Percentiles rank a stretch among this genome's conserved stretches.
phyloP scores from a whole-genome alignment of 2,113 vertebrate genomes.

The Laticauda laticaudata region DNA sequence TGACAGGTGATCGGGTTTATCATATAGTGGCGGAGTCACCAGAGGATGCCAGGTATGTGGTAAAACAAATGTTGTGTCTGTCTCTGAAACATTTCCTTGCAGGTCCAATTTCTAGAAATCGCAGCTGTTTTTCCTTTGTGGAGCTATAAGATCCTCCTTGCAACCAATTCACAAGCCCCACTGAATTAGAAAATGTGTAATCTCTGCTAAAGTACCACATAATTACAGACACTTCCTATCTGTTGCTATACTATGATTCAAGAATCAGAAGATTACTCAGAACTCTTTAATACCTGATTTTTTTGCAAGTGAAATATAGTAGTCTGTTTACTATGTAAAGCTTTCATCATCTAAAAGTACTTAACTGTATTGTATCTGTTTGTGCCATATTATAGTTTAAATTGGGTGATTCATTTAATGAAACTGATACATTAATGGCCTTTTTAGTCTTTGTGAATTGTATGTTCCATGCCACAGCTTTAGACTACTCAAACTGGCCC shows the following conservation, averaged over 20 bases:
- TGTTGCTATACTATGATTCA: neutral
- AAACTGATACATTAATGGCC: neutral
- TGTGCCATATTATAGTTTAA: neutral
- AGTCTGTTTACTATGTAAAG: neutral
- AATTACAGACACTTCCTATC: neutral
- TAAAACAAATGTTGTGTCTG: neutral
- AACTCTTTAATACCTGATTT: neutral
- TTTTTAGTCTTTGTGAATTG: neutral
- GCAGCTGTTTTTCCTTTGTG: neutral
- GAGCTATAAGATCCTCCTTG: neutral
- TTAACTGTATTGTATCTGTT: neutral
- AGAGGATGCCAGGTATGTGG: conserved; percentile 85
- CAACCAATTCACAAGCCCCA: neutral
- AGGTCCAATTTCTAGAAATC: neutral
- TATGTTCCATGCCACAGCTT: conserved; percentile 35
- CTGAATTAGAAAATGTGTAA: neutral
- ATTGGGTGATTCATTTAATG: conserved; percentile 27
- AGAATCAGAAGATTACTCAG: neutral
- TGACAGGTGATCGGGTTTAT: conserved; percentile 88
- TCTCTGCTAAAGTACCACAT: neutral
- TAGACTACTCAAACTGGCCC: neutral
- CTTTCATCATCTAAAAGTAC: neutral
- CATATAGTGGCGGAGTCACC: conserved; percentile 92
- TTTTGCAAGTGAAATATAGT: neutral
- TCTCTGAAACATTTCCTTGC: neutral